Percentiles rank a stretch among this genome's conserved stretches.
phyloP scores from a whole-genome alignment of 2,888 invertebrate species.

The Trachelus tabidus region DNA sequence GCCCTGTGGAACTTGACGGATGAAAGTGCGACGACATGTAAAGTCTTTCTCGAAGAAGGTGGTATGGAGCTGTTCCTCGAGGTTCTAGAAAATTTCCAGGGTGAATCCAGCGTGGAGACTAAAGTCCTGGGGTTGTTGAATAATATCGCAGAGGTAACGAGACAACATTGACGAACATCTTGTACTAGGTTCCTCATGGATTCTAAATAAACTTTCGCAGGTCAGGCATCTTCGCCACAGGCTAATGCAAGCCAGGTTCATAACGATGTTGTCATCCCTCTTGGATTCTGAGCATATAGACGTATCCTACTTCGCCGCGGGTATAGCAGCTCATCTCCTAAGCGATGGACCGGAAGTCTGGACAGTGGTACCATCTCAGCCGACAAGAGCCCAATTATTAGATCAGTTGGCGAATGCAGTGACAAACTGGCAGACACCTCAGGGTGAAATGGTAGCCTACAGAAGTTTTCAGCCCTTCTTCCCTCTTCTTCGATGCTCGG shows the following conservation, averaged over 20 bases:
- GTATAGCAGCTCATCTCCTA: slow-evolving; percentile 77
- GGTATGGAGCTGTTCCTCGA: slow-evolving; percentile 76
- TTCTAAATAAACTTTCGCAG: slow-evolving; percentile 34
- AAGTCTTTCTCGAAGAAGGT: slow-evolving; percentile 75
- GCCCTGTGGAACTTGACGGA: slow-evolving; percentile 85
- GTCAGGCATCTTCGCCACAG: slow-evolving; percentile 70
- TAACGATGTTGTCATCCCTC: slow-evolving; percentile 67
- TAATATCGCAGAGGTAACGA: slow-evolving; percentile 78
- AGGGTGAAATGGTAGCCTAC: slow-evolving; percentile 81
- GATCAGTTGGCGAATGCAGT: slow-evolving; percentile 69
- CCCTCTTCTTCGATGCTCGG: slow-evolving; percentile 71
- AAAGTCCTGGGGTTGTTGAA: slow-evolving; percentile 80
- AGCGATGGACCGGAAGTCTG: slow-evolving; percentile 71
- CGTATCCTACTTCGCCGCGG: slow-evolving; percentile 79
- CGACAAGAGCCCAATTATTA: slow-evolving; percentile 49
- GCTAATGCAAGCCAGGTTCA: slow-evolving; percentile 70
- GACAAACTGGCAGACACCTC: slow-evolving; percentile 75
- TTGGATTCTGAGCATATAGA: slow-evolving; percentile 75
- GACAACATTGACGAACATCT: neutral
- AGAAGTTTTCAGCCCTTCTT: slow-evolving; percentile 80
- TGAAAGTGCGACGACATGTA: slow-evolving; percentile 78
- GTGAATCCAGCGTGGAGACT: slow-evolving; percentile 77
- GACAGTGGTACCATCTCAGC: slow-evolving; percentile 54
- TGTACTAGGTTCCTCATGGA: neutral
- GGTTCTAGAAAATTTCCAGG: slow-evolving; percentile 73